Conservation (phyloP, 2,888 invertebrate genomes). For the Brachycybe producta region DNA sequence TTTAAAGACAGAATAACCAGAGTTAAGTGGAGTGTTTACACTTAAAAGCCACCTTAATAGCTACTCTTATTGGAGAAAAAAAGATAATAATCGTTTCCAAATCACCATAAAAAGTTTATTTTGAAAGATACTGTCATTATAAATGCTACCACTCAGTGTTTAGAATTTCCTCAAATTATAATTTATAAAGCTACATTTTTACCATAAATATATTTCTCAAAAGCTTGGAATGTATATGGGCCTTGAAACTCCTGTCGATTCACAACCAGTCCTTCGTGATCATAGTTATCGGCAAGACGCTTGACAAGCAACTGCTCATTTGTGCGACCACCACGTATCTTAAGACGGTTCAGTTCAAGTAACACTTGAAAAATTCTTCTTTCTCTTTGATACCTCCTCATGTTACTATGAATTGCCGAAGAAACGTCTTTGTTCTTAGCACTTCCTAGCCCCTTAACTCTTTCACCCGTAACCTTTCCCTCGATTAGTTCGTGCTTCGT, state of each 20-base stretch:
- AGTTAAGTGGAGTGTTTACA: too few relatives aligned
- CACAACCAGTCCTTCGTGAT: slow-evolving; percentile 55
- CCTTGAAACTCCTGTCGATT: slow-evolving; percentile 44
- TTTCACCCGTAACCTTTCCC: slow-evolving; percentile 17
- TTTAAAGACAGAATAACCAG: too few relatives aligned
- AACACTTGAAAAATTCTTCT: slow-evolving; percentile 85
- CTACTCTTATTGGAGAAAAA: too few relatives aligned
- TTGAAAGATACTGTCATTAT: too few relatives aligned
- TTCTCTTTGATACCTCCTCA: slow-evolving; percentile 77
- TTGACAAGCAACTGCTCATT: slow-evolving; percentile 80
- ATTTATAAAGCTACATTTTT: slow-evolving; percentile 18
- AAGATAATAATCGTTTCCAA: too few relatives aligned
- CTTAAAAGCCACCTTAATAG: too few relatives aligned
- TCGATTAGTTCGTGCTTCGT: slow-evolving; percentile 7
- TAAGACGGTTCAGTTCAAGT: slow-evolving; percentile 76
- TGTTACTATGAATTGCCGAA: slow-evolving; percentile 71
- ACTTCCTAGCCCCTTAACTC: slow-evolving; percentile 15
- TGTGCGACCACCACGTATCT: slow-evolving; percentile 76
- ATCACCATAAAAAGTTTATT: too few relatives aligned
- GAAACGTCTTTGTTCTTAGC: slow-evolving; percentile 45
- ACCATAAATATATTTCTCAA: slow-evolving; percentile 77
- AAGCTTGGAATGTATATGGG: slow-evolving; percentile 41
- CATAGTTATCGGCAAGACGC: slow-evolving; percentile 69
- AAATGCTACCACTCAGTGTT: too few relatives aligned
- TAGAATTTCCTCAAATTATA: too few relatives aligned